These are phyloP conservation scores for Lycaena phlaeas DNA, from an alignment of 2,888 invertebrate genomes.

Conservation along the genomic window DNA sequence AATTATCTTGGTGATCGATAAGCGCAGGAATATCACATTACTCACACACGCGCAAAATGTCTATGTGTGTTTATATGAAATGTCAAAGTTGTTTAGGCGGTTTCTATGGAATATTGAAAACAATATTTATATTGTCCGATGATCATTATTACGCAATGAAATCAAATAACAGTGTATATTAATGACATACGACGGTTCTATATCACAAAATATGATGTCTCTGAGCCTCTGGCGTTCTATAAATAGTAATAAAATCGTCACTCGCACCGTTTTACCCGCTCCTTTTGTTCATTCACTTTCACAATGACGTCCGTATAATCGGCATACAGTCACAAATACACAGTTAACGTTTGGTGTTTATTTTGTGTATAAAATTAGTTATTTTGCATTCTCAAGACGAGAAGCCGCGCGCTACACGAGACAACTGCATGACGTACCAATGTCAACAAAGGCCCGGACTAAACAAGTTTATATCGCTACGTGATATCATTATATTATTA, in stretches of 20 bases:
- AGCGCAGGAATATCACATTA: slow-evolving; percentile 64
- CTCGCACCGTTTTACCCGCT: slow-evolving; percentile 58
- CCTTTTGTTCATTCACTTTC: slow-evolving; percentile 46
- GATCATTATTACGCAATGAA: slow-evolving; percentile 22
- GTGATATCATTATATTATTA: neutral
- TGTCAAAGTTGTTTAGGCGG: slow-evolving; percentile 68
- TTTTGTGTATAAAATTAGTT: slow-evolving; percentile 29
- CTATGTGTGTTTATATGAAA: slow-evolving; percentile 46
- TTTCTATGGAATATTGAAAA: slow-evolving; percentile 14
- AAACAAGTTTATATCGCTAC: slow-evolving; percentile 17
- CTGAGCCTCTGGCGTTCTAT: slow-evolving; percentile 49
- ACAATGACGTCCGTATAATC: slow-evolving; percentile 26
- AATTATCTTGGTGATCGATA: slow-evolving; percentile 67
- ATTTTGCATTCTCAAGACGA: slow-evolving; percentile 35
- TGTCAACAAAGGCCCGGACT: slow-evolving; percentile 33
- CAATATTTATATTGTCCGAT: neutral
- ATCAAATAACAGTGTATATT: no score
- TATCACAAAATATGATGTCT: slow-evolving; percentile 37
- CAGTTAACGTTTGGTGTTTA: slow-evolving; percentile 28
- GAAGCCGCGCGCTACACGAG: slow-evolving; percentile 49
- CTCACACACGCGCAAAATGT: slow-evolving; percentile 52
- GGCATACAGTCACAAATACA: slow-evolving; percentile 31
- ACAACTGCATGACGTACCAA: slow-evolving; percentile 48
- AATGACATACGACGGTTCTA: slow-evolving; percentile 23
- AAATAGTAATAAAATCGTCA: slow-evolving; percentile 58